These are phyloP conservation scores for Fregata magnificens DNA, from an alignment of 2,113 vertebrate species.

Conservation along the genomic window DNA sequence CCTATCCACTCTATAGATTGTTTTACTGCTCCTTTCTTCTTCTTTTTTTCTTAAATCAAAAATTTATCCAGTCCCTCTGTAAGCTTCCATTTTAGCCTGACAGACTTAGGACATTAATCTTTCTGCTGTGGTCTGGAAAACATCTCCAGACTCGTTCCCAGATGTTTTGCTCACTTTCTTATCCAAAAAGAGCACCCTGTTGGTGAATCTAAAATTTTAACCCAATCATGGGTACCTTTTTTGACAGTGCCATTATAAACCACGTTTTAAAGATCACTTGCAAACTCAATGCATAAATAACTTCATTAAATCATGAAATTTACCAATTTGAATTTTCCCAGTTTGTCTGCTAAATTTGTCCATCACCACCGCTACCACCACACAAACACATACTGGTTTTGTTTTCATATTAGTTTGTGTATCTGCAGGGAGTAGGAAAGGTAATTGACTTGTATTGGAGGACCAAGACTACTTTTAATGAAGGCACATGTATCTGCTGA, in stretches of 20 bases:
- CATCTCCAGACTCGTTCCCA: conserved; percentile 15
- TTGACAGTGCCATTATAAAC: not conserved
- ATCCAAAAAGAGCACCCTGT: conserved; percentile 42
- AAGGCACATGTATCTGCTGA: not conserved
- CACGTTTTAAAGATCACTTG: not conserved
- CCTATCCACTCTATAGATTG: conserved; percentile 51
- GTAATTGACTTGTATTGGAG: not conserved
- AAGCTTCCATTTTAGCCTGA: conserved; percentile 41
- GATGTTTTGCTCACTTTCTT: conserved; percentile 51
- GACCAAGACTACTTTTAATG: not conserved
- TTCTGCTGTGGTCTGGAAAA: conserved; percentile 56
- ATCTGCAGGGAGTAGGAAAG: not conserved
- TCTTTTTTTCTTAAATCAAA: conserved; percentile 50
- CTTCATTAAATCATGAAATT: not conserved
- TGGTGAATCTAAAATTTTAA: conserved; percentile 41
- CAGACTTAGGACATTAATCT: conserved; percentile 45
- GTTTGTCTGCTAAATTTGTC: not conserved
- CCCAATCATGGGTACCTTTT: not conserved
- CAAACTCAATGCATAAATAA: not conserved
- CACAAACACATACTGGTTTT: not conserved
- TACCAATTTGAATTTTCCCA: not conserved
- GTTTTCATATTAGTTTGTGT: not conserved
- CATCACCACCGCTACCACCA: not conserved
- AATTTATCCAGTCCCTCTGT: not conserved
- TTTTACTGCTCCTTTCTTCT: conserved; percentile 11